These are phyloP conservation scores for Mesorhabditis belari DNA, from an alignment of 2,888 invertebrate genomes.

Conservation along the genomic window DNA sequence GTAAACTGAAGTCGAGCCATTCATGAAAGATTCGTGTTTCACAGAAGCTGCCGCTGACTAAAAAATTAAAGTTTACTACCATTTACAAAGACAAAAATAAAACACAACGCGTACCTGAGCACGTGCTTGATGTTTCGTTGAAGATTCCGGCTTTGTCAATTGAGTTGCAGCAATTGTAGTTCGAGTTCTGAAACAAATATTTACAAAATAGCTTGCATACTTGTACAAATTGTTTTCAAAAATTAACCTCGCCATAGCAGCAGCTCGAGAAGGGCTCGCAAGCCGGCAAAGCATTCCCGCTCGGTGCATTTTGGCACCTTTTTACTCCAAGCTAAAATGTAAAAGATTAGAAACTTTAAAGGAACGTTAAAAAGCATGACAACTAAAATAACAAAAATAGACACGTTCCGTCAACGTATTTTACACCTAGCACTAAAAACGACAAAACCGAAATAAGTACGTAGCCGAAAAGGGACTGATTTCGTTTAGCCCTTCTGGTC, in stretches of 20 bases:
- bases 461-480: too few relatives aligned
- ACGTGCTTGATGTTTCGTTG: background rate
- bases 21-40: constrained; percentile 78
- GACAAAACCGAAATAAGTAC: too few relatives aligned
- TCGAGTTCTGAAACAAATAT: background rate
- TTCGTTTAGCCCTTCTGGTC: too few relatives aligned
- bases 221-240: background rate
- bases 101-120: background rate
- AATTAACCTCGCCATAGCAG: background rate
- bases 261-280: background rate
- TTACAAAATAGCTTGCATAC: background rate
- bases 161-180: background rate
- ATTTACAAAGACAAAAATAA: background rate
- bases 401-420: too few relatives aligned
- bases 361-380: too few relatives aligned
- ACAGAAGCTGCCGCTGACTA: constrained; percentile 31
- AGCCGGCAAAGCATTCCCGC: background rate
- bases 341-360: too few relatives aligned
- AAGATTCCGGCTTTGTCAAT: background rate
- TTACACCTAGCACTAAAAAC: too few relatives aligned
- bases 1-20: constrained; percentile 86
- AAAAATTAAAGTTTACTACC: constrained; percentile 2
- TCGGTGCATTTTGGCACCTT: background rate
- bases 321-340: background rate
- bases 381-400: too few relatives aligned